Evolutionary conservation across 2,797 vertebrate genomes (phyloP).

Genomic region (Sebastiscus albofasciatus): DNA sequence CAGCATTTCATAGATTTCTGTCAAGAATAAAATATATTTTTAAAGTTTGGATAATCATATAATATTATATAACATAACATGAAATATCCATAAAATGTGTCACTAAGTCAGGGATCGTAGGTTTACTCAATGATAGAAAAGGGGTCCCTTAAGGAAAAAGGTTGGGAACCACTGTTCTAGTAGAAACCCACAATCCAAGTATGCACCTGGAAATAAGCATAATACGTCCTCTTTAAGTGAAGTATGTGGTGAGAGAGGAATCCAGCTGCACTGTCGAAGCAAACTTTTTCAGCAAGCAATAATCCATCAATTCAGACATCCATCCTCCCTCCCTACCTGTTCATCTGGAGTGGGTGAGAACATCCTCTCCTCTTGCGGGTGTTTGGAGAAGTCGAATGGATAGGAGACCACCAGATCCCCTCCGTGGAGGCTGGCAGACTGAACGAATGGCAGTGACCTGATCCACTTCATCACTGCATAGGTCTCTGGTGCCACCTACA

Average conservation of each 20-base stretch:
- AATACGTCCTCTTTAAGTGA: neutral
- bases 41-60: too few relatives aligned
- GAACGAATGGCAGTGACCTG: slow-evolving; percentile 89
- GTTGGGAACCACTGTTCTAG: neutral
- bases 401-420: slow-evolving; percentile 96
- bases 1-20: too few relatives aligned
- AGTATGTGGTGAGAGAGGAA: neutral
- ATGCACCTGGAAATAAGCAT: neutral
- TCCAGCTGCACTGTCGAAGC: neutral
- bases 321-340: slow-evolving; percentile 81
- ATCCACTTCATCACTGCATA: slow-evolving; percentile 98
- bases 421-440: slow-evolving; percentile 96
- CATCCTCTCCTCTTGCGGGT: slow-evolving; percentile 90
- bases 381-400: slow-evolving; percentile 93
- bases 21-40: too few relatives aligned
- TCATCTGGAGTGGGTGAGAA: slow-evolving; percentile 95
- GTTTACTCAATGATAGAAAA: too few relatives aligned
- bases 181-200: neutral
- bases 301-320: neutral
- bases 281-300: neutral
- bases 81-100: too few relatives aligned
- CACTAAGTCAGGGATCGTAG: too few relatives aligned
- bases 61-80: too few relatives aligned
- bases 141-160: too few relatives aligned
- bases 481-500: slow-evolving; percentile 95